These are phyloP conservation scores for Myocastor coypus DNA, from an alignment of 2,113 vertebrate genomes.

Conservation along the genomic window DNA sequence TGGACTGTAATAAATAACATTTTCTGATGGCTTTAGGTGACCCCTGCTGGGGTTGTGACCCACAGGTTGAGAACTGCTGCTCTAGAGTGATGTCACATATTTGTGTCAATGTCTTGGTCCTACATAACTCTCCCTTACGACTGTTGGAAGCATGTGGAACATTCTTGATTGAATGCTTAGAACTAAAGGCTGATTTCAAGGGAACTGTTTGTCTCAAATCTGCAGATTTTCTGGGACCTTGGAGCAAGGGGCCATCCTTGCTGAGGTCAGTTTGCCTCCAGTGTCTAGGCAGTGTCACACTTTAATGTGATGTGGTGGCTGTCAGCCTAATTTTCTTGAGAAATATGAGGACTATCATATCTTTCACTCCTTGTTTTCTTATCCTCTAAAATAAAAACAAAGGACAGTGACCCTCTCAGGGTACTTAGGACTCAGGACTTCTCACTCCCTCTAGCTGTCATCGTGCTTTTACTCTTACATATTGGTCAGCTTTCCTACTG, in stretches of 20 bases:
- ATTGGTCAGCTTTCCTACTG: neutral
- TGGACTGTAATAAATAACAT: no score
- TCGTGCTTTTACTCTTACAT: neutral
- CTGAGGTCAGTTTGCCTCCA: neutral
- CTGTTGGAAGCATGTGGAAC: neutral
- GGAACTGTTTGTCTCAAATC: neutral
- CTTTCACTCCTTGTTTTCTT: neutral
- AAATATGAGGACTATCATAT: neutral
- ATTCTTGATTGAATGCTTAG: neutral
- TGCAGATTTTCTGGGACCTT: neutral
- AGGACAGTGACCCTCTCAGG: accelerated
- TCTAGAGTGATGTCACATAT: neutral
- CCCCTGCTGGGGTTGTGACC: no score
- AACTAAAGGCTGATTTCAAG: neutral
- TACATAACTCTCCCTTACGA: accelerated
- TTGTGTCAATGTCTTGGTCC: neutral
- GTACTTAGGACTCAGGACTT: no score
- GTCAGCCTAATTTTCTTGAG: neutral
- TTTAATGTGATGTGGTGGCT: neutral
- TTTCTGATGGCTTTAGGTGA: no score
- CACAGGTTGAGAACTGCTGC: no score
- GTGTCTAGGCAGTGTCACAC: no score
- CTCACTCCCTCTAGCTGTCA: no score
- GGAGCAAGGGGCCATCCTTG: accelerated
- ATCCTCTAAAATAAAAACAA: neutral